Conservation (phyloP, 2,888 invertebrate species). For the Orthonychiurus folsomi region DNA sequence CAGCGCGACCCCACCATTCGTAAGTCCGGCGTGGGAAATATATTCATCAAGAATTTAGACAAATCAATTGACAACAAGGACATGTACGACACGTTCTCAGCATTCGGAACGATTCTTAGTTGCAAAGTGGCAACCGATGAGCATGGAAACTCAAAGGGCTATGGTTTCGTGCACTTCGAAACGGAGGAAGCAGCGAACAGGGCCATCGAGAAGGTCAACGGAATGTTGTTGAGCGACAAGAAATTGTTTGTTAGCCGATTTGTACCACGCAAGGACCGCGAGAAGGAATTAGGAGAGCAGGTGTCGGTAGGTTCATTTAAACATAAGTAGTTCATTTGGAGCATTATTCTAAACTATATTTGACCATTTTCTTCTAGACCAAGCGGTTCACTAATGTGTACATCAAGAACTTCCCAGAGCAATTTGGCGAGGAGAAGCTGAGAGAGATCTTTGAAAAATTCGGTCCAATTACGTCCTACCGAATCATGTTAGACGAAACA, state of each 20-base stretch:
- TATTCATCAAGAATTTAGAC: conserved; percentile 98
- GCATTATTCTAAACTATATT: too few relatives aligned
- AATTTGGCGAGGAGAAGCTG: conserved; percentile 80
- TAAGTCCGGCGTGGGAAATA: conserved; percentile 97
- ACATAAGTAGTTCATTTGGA: not conserved
- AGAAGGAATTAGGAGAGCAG: conserved; percentile 95
- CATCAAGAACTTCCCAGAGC: conserved; percentile 97
- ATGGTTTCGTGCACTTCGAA: conserved; percentile 98
- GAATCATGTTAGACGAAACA: conserved; percentile 69
- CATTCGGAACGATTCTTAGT: conserved; percentile 96
- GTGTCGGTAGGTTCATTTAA: conserved; percentile 53
- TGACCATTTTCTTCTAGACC: conserved; percentile 25
- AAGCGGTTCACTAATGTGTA: conserved; percentile 92
- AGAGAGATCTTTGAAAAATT: conserved; percentile 84
- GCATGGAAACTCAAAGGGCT: conserved; percentile 86
- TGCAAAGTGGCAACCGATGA: conserved; percentile 97
- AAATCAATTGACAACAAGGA: conserved; percentile 98
- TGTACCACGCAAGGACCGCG: conserved; percentile 93
- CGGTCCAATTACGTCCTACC: conserved; percentile 64
- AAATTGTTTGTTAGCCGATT: conserved; percentile 97
- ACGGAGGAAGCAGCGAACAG: conserved; percentile 95
- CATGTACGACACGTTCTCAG: conserved; percentile 97
- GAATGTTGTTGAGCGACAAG: conserved; percentile 96
- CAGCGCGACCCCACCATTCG: conserved; percentile 96
- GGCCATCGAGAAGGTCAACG: conserved; percentile 97